Base-by-base conservation (phyloP, 2,888 invertebrate genomes). In the Stenotaenia linearis region DNA sequence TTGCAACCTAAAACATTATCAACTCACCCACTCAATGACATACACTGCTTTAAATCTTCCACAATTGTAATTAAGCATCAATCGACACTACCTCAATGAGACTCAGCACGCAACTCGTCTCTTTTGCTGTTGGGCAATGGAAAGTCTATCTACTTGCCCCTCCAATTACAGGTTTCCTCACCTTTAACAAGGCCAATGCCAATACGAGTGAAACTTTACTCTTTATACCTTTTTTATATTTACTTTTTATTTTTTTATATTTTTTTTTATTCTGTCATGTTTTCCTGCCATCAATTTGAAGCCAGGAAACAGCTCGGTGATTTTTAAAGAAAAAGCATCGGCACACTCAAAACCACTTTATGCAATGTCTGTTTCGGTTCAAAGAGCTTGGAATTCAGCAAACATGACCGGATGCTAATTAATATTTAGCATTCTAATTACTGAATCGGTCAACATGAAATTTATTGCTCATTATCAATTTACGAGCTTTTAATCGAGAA, bases 241-340 rank as follows among this genome's bases (percentile, higher is more conserved):
- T 45, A n/a, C 18, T 32, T 32, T 32, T 32, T 7, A 9, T 12
- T 9, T 45, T 12, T 45, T 45, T 45, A 4, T 45, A 4, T 4
- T n/a, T 12, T 18, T 12, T 45, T 18, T 45, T 7, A 9, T 28
- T 61, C 61, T 61, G 61, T 61, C 61, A 61, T 61, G 61, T 61
- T 61, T 61, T 61, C 25, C 61, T 61, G 61, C 61, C 61, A 61
- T 61, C 61, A 61, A 61, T 61, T 61, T 61, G 61, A 61, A 61
- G 61, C 25, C 61, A 61, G 61, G 61, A 61, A 61, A 61, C 61
- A 15, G 61, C 61, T 25, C 61, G 10, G 12, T 61, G 61, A 61
- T 23, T 61, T 25, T 61, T 61, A 61, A 61, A 61, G 61, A 61
- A 23, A 25, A 23, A 12, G 3, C 25, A 0, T 61, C n/a, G n/a